Percentiles rank a stretch among this genome's conserved stretches.
phyloP scores from a whole-genome alignment of 2,113 vertebrate genomes.

The Romanogobio albipinnatus region DNA sequence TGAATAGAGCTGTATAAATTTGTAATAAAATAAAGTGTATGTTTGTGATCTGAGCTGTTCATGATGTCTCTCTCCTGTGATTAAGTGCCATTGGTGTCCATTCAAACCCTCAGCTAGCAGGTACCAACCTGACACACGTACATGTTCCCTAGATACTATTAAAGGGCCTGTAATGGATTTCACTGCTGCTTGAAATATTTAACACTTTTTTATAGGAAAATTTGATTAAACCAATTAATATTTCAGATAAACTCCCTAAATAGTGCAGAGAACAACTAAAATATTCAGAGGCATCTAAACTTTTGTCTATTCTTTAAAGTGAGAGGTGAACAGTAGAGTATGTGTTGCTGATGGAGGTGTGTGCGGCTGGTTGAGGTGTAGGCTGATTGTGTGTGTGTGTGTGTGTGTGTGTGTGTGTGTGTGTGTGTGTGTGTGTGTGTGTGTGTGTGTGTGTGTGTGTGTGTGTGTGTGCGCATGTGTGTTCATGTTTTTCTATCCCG shows the following conservation, averaged over 20 bases:
- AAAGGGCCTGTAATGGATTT: conserved; percentile 64
- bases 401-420: neutral
- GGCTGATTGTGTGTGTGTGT: neutral
- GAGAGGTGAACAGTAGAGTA: conserved; percentile 13
- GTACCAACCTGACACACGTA: conserved; percentile 21
- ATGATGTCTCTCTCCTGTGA: neutral
- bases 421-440: neutral
- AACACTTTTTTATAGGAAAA: conserved; percentile 56
- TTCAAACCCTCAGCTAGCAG: conserved; percentile 29
- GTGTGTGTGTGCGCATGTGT: neutral
- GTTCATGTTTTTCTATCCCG: too few species aligned
- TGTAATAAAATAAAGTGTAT: conserved; percentile 24
- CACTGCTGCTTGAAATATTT: conserved; percentile 65
- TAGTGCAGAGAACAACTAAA: conserved; percentile 62
- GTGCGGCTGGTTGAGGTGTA: neutral
- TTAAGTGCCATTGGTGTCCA: conserved; percentile 1
- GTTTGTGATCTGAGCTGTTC: neutral
- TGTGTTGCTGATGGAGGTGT: conserved; percentile 31
- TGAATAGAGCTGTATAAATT: neutral
- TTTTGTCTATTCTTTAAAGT: conserved; percentile 47
- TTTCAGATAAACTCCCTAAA: conserved; percentile 64
- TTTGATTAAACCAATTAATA: conserved; percentile 68
- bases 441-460: neutral
- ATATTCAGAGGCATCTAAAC: conserved; percentile 60
- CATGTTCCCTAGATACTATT: conserved; percentile 43